Base-by-base conservation (phyloP, 2,797 vertebrate genomes). In the Nyctalus aviator region DNA sequence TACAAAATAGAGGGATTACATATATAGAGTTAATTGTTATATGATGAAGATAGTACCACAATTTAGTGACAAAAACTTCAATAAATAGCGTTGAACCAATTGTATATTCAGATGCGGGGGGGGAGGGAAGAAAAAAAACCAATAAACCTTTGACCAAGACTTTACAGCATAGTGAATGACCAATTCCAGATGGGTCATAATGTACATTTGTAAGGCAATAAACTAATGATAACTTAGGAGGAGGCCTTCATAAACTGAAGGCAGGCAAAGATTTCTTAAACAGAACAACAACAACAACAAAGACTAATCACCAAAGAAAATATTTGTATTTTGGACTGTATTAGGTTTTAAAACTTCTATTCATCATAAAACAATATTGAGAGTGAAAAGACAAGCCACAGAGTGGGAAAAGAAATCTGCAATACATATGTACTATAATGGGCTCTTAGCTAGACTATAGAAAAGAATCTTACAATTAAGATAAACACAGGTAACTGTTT, bases 391-490 rank as follows among this genome's bases (percentile, higher is more conserved):
- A 50, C 35, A 90, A 66, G 48, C 13, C 41, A 83, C 5, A 77
- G 77, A 95, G 55, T 95, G 37, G 88, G 25, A 93, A 73, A 90
- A 85, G 25, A 94, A 94, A 89, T 92, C 73, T 92, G 73, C 72
- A 96, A 88, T 95, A 69, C 87, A 59, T 94, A 50, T 88, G 57
- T 35, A 68, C 32, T 94, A 81, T 68, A 94, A 89, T 75, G 71
- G 30, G 44, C 48, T 84, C 41, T 82, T 89, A 89, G 53, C 44
- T 82, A 87, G 25, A 81, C 37, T 81, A 64, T 6, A 94, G 69
- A 95, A 95, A 93, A n/a, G 23, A 72, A 37, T 93, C 64, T 85
- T 85, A 91, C 37, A 96, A 82, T 89, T 93, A 84, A 37, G 21
- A 41, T 89, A 76, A 81, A 81, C 20, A 84, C 71, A 94, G 84